Conservation (phyloP, 1,140 invertebrate genomes). For the Heliconius hermathena region DNA sequence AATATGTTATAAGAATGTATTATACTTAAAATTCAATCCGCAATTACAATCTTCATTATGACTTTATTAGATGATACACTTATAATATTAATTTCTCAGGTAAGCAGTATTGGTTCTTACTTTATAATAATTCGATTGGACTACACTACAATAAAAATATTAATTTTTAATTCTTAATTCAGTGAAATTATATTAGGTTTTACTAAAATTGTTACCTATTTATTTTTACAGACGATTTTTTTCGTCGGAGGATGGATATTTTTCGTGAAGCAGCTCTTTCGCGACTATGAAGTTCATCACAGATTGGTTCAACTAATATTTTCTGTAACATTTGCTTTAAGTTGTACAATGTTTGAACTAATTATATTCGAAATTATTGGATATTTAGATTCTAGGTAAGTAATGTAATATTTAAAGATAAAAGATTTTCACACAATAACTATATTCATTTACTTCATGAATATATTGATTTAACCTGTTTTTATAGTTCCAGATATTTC, state of each 20-base stretch:
- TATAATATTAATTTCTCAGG: constrained; percentile 78
- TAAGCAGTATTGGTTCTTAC: constrained; percentile 27
- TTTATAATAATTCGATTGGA: neutral
- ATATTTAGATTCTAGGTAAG: constrained; percentile 87
- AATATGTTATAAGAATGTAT: neutral
- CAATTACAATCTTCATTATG: constrained; percentile 52
- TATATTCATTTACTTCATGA: too few relatives aligned
- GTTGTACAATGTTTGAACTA: constrained; percentile 99
- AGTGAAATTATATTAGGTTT: neutral
- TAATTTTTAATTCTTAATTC: too few relatives aligned
- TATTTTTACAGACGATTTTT: constrained; percentile 91
- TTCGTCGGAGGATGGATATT: constrained; percentile 99
- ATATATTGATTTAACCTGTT: constrained; percentile 15
- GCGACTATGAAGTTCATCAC: constrained; percentile 99
- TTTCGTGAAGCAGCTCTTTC: constrained; percentile 98
- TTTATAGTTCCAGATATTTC: constrained; percentile 94
- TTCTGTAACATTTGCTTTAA: constrained; percentile 97
- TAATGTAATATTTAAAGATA: neutral
- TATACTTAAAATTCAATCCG: neutral
- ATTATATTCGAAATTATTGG: constrained; percentile 99
- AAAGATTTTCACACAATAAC: too few relatives aligned
- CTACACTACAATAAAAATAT: neutral
- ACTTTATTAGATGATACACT: constrained; percentile 77
- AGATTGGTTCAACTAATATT: constrained; percentile 97
- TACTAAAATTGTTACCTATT: constrained; percentile 5